A percentile compares a stretch with the other conserved stretches of the same genome.
These are phyloP conservation scores for Dryobates pubescens DNA, from an alignment of 2,797 vertebrate species.

Conservation along the genomic window DNA sequence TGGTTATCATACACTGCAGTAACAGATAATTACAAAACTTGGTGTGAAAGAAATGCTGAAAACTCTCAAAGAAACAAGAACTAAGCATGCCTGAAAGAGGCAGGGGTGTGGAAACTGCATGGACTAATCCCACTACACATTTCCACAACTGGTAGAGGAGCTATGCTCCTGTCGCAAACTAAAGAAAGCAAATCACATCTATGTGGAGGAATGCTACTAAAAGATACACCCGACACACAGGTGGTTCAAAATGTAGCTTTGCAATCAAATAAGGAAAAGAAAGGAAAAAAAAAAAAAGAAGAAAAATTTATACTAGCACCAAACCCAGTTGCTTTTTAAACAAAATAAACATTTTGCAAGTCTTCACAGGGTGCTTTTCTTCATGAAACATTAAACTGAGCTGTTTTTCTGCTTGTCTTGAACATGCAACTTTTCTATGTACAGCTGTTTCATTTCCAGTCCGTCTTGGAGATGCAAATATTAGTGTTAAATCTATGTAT, in stretches of 20 bases:
- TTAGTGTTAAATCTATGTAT: neutral
- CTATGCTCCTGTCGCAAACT: conserved; percentile 22
- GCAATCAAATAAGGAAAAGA: conserved; percentile 5
- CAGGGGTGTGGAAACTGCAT: neutral
- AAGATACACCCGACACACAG: neutral
- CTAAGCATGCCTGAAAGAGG: neutral
- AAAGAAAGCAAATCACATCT: conserved; percentile 50
- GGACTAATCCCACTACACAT: neutral
- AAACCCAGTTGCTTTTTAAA: conserved; percentile 55
- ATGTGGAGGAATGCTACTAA: conserved; percentile 51
- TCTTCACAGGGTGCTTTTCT: conserved; percentile 56
- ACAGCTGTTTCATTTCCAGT: neutral
- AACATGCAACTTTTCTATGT: neutral
- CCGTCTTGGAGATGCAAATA: conserved; percentile 26
- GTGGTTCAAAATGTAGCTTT: conserved; percentile 26
- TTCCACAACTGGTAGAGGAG: conserved; percentile 33
- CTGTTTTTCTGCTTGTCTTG: neutral
- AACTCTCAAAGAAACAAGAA: conserved; percentile 39
- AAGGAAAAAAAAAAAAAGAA: neutral
- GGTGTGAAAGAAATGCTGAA: conserved; percentile 15
- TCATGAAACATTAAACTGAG: conserved; percentile 4
- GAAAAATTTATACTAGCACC: conserved; percentile 65
- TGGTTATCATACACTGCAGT: neutral
- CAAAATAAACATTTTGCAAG: conserved; percentile 52
- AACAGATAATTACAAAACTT: conserved; percentile 11